A percentile compares a stretch with the other conserved stretches of the same genome.
Conservation (phyloP, 1,140 invertebrate species). For the Neodiprion lecontei region DNA sequence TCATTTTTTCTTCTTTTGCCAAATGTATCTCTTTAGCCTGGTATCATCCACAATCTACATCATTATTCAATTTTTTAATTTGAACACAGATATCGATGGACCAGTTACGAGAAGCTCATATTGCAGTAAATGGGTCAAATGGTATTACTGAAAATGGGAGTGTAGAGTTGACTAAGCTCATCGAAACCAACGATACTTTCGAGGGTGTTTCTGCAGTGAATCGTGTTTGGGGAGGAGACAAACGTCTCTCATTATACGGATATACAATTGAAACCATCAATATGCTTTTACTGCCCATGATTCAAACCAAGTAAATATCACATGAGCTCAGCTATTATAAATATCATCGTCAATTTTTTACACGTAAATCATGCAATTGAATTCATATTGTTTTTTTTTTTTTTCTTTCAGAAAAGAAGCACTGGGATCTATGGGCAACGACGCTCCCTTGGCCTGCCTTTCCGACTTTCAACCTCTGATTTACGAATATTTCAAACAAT, state of each 20-base stretch:
- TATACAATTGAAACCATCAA: slow-evolving; percentile 96
- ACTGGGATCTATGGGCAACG: slow-evolving; percentile 98
- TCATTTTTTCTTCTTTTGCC: background rate
- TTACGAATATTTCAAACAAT: slow-evolving; percentile 98
- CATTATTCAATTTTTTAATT: slow-evolving; percentile 23
- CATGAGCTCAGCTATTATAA: slow-evolving; percentile 18
- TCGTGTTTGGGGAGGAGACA: slow-evolving; percentile 75
- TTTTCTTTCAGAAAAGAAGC: slow-evolving; percentile 88
- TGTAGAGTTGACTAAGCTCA: slow-evolving; percentile 7
- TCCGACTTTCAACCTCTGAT: slow-evolving; percentile 93
- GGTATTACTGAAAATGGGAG: slow-evolving; percentile 32
- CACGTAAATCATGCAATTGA: background rate
- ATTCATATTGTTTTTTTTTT: background rate
- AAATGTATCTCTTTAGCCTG: background rate
- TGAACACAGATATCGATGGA: slow-evolving; percentile 72
- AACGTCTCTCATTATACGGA: slow-evolving; percentile 87
- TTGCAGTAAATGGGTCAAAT: slow-evolving; percentile 50
- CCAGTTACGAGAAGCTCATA: slow-evolving; percentile 67
- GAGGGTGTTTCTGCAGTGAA: slow-evolving; percentile 55
- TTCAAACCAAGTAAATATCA: slow-evolving; percentile 86
- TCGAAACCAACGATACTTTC: slow-evolving; percentile 35
- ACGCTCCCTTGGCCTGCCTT: slow-evolving; percentile 95
- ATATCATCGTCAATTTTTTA: slow-evolving; percentile 26
- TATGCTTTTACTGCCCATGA: slow-evolving; percentile 94
- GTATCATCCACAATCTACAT: background rate